Evolutionary conservation across 2,113 vertebrate species (phyloP), one percentile per base, ranked within the genome.

Genomic region (Ceyx cyanopectus): DNA sequence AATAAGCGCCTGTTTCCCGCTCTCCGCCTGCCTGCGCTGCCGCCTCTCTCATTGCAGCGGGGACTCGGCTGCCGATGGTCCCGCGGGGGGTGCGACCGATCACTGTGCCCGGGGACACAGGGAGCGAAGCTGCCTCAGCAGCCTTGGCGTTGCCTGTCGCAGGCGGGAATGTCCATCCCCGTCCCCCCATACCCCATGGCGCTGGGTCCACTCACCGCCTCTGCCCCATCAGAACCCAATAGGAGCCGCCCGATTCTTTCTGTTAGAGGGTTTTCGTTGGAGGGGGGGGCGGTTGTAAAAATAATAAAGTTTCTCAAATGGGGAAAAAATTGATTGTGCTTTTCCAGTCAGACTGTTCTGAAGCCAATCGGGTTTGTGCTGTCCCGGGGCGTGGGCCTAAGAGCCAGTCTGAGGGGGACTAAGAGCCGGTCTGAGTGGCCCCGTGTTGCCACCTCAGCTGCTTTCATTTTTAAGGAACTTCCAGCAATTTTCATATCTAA

Each of bases 281-380:
- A 10, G 22, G 23, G 15, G 15, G 22, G 23, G 7, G 37, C 37
- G 37, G 37, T 37, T 37, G 37, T 37, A 37, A 37, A 27, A 4
- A 3, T 17, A 41, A 50, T 6, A 3, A 19, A 2, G 11, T 46
- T 53, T 56, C 13, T 65, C 12, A 3, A 43, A 23, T 18, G 9
- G 13, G 0, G 1, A 24, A 19, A 14, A 51, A 69, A 30, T 2
- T 2, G 61, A 3, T 21, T 21, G 41, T 1, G 8, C 15, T 56
- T 40, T 27, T 3, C 17, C 57, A 14, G 29, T 3, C 1, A 19
- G 29, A 1, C 5, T 1, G 11, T 7, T 10, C 45, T 13, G 14
- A 46, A 22, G 20, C 3, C 2, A 4, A 14, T 1, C 11, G 12
- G 12, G 5, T 6, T 43, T 50, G 5, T 23, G 48, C n/a, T 9